Conservation (phyloP, 2,797 vertebrate species). For the Catamblyrhynchus diadema region DNA sequence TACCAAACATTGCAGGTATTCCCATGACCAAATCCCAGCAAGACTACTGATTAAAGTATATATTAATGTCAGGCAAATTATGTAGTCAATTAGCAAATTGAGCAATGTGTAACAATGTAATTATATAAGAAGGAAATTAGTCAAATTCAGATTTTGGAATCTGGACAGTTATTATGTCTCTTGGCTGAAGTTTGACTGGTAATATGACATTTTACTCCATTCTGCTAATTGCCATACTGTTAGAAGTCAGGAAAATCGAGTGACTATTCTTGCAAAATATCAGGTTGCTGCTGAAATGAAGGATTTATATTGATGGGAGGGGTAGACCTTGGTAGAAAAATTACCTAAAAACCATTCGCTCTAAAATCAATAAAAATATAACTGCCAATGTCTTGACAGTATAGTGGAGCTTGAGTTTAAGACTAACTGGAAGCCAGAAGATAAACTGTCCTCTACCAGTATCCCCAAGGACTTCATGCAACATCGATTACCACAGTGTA, state of each 20-base stretch:
- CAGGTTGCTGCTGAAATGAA: background rate
- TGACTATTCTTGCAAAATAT: background rate
- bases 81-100: conserved; percentile 47
- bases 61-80: conserved; percentile 3
- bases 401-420: background rate
- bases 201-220: conserved; percentile 19
- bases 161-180: background rate
- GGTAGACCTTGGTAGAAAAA: background rate
- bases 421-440: background rate
- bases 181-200: conserved; percentile 5
- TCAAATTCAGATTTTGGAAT: conserved; percentile 27
- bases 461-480: background rate
- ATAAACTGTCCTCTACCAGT: background rate
- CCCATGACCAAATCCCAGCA: background rate
- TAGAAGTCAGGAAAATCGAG: background rate
- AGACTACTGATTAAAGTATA: background rate
- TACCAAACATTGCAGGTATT: background rate
- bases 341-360: background rate
- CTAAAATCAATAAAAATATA: conserved; percentile 4
- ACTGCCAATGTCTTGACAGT: background rate
- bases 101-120: conserved; percentile 22
- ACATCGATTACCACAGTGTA: background rate
- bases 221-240: background rate
- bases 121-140: conserved; percentile 47
- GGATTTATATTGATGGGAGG: conserved; percentile 19